phyloP scores from a whole-genome alignment of 2,797 vertebrate genomes.

The Masticophis lateralis region DNA sequence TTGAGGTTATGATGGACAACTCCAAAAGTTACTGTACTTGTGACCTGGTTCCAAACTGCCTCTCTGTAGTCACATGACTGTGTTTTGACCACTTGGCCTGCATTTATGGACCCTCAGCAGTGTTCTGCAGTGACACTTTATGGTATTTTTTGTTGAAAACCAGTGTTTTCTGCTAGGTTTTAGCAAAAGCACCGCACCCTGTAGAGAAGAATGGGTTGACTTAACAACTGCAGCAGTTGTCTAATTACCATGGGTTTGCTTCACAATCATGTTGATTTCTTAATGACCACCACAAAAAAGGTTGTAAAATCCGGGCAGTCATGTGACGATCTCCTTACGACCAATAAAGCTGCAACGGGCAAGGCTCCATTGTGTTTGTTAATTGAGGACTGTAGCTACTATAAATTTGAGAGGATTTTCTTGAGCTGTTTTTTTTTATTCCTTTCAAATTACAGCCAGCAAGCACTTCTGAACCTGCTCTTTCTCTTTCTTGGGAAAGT shows the following conservation, averaged over 20 bases:
- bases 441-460: neutral
- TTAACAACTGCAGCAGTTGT: neutral
- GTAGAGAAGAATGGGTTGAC: neutral
- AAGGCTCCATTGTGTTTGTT: too few relatives aligned
- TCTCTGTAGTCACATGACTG: neutral
- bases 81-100: neutral
- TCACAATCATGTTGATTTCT: neutral
- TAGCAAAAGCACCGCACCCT: neutral
- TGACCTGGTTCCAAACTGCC: neutral
- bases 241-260: neutral
- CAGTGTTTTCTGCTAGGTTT: neutral
- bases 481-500: neutral
- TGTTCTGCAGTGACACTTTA: neutral
- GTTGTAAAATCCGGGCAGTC: too few relatives aligned
- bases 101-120: too few relatives aligned
- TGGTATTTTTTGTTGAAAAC: neutral
- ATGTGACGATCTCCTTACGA: too few relatives aligned
- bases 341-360: too few relatives aligned
- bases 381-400: neutral
- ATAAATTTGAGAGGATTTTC: neutral
- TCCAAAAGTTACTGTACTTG: neutral
- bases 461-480: neutral
- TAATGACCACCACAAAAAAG: neutral
- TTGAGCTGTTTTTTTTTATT: neutral
- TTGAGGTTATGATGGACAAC: too few relatives aligned